Conservation (phyloP, 2,888 invertebrate species). For the Rhingia rostrata region DNA sequence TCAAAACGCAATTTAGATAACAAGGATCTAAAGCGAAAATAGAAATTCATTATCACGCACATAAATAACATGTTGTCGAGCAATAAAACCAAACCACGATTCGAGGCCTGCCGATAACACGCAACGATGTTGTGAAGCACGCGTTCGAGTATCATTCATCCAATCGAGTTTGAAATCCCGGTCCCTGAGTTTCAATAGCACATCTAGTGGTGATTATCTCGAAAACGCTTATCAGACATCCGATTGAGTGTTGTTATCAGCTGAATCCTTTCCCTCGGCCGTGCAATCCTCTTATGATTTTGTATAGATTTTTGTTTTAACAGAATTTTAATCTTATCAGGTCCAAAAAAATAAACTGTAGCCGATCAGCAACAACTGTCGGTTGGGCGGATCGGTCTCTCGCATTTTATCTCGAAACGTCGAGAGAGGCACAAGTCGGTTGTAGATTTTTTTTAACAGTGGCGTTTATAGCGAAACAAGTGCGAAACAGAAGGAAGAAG, state of each 20-base stretch:
- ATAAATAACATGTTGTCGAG: background rate
- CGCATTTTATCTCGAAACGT: slow-evolving; percentile 70
- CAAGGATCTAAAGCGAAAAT: slow-evolving; percentile 24
- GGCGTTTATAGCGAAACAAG: slow-evolving; percentile 45
- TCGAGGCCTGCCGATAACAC: slow-evolving; percentile 7
- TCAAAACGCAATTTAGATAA: slow-evolving; percentile 9
- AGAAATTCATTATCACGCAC: slow-evolving; percentile 1
- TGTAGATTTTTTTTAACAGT: slow-evolving; percentile 37
- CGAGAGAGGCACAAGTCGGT: slow-evolving; percentile 50
- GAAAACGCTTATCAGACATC: slow-evolving; percentile 23
- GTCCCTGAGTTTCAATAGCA: slow-evolving; percentile 3
- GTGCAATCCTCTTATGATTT: slow-evolving; percentile 5
- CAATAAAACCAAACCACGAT: background rate
- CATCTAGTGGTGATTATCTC: slow-evolving; percentile 21
- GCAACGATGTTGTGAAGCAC: background rate
- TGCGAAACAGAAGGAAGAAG: slow-evolving; percentile 34
- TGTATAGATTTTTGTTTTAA: background rate
- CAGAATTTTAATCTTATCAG: slow-evolving; percentile 59
- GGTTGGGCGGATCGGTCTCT: slow-evolving; percentile 31
- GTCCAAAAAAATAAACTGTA: slow-evolving; percentile 31
- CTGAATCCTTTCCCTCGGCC: slow-evolving; percentile 32
- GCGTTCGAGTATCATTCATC: slow-evolving; percentile 22
- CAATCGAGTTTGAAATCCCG: slow-evolving; percentile 2
- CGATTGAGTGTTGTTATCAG: slow-evolving; percentile 28
- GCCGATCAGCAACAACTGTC: slow-evolving; percentile 16